phyloP scores from a whole-genome alignment of 2,888 invertebrate species.

The Aelia acuminata region DNA sequence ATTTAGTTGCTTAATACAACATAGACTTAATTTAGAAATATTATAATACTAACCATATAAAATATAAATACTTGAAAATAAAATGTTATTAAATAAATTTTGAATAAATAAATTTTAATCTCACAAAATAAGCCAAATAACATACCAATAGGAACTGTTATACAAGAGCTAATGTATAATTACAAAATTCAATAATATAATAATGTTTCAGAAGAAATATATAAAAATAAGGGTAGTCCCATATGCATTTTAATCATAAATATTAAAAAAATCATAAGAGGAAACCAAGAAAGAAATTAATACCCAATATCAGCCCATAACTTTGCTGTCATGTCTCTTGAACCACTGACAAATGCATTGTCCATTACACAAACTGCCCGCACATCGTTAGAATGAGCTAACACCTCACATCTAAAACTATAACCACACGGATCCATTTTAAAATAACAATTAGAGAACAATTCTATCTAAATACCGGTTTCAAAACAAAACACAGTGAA shows the following conservation, averaged over 20 bases:
- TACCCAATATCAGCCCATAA: slow-evolving; percentile 87
- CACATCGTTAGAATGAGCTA: slow-evolving; percentile 89
- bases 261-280: not conserved
- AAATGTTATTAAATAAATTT: no score
- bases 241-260: not conserved
- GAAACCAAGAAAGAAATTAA: slow-evolving; percentile 55
- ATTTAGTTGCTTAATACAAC: no score
- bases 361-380: slow-evolving; percentile 78
- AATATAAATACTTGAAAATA: no score
- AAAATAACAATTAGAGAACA: not conserved
- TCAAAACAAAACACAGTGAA: not conserved
- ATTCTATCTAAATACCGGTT: not conserved
- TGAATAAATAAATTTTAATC: not conserved
- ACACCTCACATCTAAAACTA: slow-evolving; percentile 68
- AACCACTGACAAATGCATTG: slow-evolving; percentile 87
- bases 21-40: no score
- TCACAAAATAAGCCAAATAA: not conserved
- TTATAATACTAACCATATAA: no score
- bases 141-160: not conserved
- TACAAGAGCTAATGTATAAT: not conserved
- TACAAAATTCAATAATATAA: not conserved
- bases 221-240: not conserved
- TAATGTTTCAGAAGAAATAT: not conserved
- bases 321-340: slow-evolving; percentile 89
- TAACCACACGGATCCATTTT: not conserved